A percentile compares a stretch with the other conserved stretches of the same genome.
Conservation (phyloP, 2,888 invertebrate genomes). For the Limnephilus marmoratus region DNA sequence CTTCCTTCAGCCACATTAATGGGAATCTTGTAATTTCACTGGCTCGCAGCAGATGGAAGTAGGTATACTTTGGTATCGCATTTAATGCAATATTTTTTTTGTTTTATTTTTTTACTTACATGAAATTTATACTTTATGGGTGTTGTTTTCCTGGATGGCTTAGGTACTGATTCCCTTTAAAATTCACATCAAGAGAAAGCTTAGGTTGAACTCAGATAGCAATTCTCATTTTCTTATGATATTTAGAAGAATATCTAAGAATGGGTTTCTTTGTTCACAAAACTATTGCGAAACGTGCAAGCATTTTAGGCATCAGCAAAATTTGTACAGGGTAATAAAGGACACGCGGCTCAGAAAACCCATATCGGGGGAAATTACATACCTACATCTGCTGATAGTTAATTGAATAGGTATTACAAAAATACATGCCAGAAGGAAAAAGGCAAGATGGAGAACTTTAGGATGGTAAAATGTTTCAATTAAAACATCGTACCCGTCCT, state of each 20-base stretch:
- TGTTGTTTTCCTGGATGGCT: neutral
- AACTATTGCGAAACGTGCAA: conserved; percentile 22
- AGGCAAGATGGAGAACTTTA: neutral
- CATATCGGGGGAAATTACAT: conserved; percentile 22
- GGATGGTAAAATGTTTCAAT: neutral
- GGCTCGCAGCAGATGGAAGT: neutral
- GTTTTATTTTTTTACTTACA: neutral
- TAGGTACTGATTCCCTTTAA: neutral
- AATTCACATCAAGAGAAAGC: neutral
- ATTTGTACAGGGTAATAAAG: conserved; percentile 20
- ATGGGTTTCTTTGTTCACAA: conserved; percentile 20
- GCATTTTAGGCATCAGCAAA: conserved; percentile 33
- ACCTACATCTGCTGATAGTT: conserved; percentile 20
- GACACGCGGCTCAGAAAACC: conserved; percentile 36
- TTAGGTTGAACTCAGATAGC: neutral
- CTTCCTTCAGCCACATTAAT: neutral
- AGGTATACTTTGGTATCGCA: neutral
- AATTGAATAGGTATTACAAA: conserved; percentile 24
- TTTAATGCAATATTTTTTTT: neutral
- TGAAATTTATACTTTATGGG: neutral
- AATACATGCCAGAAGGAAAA: neutral
- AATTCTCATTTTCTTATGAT: neutral
- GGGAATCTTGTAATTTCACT: neutral
- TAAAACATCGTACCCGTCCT: neutral
- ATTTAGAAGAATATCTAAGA: neutral